Percentiles rank a stretch among this genome's conserved stretches.
Evolutionary conservation across 2,888 invertebrate species (phyloP).

Genomic region (Pogonocherus hispidulus): DNA sequence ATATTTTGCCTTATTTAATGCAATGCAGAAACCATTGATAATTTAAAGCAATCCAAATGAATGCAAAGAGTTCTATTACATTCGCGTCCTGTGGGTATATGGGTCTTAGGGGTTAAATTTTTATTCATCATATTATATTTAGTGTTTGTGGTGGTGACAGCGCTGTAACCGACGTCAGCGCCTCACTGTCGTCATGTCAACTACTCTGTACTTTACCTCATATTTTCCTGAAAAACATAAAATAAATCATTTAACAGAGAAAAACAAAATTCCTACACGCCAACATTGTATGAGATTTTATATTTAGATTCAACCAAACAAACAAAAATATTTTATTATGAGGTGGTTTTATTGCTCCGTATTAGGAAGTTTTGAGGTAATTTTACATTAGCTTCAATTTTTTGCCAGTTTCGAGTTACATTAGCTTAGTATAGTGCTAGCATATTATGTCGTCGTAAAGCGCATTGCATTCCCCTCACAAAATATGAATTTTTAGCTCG

Average conservation of each 20-base stretch:
- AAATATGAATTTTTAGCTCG: slow-evolving; percentile 41
- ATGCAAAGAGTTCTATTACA: neutral
- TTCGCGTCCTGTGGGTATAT: neutral
- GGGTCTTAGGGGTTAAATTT: neutral
- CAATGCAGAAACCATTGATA: no score
- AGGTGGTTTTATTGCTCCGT: slow-evolving; percentile 33
- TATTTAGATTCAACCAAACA: slow-evolving; percentile 19
- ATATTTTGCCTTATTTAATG: no score
- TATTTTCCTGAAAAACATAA: neutral
- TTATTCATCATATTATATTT: no score
- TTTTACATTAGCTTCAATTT: slow-evolving; percentile 41
- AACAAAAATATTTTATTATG: slow-evolving; percentile 33
- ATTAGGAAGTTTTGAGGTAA: slow-evolving; percentile 38
- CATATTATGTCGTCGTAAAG: slow-evolving; percentile 52
- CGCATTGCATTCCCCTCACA: slow-evolving; percentile 37
- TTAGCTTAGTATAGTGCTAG: slow-evolving; percentile 47
- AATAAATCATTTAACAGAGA: neutral
- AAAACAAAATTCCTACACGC: neutral
- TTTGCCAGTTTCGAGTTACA: slow-evolving; percentile 36
- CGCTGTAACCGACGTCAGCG: neutral
- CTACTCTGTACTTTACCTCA: neutral
- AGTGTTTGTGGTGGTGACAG: neutral
- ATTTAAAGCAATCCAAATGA: neutral
- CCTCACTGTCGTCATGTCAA: neutral
- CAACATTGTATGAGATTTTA: slow-evolving; percentile 21